phyloP scores from a whole-genome alignment of 2,888 invertebrate species.

The Leptinotarsa haldemani region DNA sequence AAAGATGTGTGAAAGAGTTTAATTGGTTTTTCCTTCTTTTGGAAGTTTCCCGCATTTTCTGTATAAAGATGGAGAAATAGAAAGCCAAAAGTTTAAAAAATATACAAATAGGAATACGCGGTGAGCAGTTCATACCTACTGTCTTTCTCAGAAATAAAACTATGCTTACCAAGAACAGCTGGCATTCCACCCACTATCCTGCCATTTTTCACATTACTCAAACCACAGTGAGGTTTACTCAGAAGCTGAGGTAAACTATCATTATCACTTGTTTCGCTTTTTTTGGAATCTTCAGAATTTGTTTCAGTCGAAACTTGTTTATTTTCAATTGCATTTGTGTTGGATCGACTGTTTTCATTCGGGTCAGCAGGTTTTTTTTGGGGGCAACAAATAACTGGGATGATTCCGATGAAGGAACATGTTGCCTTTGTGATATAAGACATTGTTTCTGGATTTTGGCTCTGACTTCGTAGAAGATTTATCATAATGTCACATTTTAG shows the following conservation, averaged over 20 bases:
- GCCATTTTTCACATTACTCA: conserved; percentile 68
- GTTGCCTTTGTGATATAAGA: conserved; percentile 72
- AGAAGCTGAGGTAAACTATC: conserved; percentile 42
- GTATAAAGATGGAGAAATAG: too few species aligned
- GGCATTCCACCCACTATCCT: conserved; percentile 80
- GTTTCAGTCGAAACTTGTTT: conserved; percentile 23
- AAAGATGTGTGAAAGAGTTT: too few species aligned
- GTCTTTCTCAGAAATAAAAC: not conserved
- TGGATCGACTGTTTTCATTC: not conserved
- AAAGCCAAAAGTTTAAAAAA: too few species aligned
- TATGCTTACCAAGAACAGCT: conserved; percentile 71
- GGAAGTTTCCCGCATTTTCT: too few species aligned
- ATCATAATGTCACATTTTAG: conserved; percentile 68
- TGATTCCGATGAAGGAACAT: conserved; percentile 76
- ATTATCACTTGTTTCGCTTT: not conserved
- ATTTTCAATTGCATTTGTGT: conserved; percentile 27
- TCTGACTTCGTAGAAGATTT: conserved; percentile 65
- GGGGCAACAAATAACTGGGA: conserved; percentile 76
- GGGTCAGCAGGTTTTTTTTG: conserved; percentile 25
- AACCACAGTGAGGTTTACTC: conserved; percentile 72
- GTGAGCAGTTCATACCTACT: too few species aligned
- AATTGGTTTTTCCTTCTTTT: too few species aligned
- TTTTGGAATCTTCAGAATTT: not conserved
- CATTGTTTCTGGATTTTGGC: conserved; percentile 65
- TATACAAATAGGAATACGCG: too few species aligned